Percentiles rank a stretch among this genome's conserved stretches.
Conservation (phyloP, 2,113 vertebrate genomes). For the Lipotes vexillifer region DNA sequence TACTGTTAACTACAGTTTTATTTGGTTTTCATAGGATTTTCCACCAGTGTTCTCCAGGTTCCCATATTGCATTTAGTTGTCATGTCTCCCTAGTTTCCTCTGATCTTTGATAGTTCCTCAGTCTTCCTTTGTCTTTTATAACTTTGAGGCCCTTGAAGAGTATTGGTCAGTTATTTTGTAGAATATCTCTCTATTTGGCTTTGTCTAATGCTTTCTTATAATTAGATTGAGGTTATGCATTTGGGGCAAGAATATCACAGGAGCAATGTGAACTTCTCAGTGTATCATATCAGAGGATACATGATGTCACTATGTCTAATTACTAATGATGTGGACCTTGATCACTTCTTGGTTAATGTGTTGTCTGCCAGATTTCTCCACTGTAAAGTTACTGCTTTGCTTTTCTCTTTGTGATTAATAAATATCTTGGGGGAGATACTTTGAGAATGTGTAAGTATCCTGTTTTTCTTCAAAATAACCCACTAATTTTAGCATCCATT, state of each 20-base stretch:
- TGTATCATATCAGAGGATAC: not conserved
- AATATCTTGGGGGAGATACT: not conserved
- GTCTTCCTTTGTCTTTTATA: not conserved
- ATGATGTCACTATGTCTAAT: not conserved
- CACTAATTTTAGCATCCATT: not conserved
- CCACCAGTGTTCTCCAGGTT: too few relatives aligned
- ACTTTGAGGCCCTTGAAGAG: not conserved
- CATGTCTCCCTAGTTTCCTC: not conserved
- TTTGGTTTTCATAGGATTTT: not conserved
- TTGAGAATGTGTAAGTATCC: not conserved
- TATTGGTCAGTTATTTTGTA: not conserved
- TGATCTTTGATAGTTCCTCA: not conserved
- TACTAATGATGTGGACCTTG: not conserved
- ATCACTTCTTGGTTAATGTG: not conserved
- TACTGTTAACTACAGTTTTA: not conserved
- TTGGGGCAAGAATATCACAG: not conserved
- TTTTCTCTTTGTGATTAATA: not conserved
- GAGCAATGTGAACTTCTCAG: not conserved
- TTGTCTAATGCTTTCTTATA: not conserved
- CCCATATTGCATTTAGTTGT: not conserved
- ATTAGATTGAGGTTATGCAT: not conserved
- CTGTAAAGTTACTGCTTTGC: not conserved
- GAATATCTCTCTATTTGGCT: not conserved
- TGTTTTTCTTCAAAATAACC: slow-evolving; percentile 13
- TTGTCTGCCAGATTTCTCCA: not conserved